phyloP scores from a whole-genome alignment of 1,140 invertebrate genomes.

The Latrodectus geometricus region DNA sequence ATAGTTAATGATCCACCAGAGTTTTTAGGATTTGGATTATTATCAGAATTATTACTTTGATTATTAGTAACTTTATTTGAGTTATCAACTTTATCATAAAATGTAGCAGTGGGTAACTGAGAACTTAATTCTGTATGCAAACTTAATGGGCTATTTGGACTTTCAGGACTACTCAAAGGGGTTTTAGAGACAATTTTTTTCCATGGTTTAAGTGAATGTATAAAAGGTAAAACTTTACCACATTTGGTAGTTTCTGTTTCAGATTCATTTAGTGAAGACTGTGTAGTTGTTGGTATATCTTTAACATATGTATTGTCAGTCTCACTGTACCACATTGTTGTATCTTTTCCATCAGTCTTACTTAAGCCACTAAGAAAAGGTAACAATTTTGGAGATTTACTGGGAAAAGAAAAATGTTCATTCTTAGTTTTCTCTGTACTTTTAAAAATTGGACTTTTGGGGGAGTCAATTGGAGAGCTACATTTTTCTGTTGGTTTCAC shows the following conservation, averaged over 20 bases:
- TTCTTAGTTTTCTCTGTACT: conserved; percentile 5
- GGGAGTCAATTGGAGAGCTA: background rate
- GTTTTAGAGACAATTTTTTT: conserved; percentile 36
- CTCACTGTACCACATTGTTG: conserved; percentile 37
- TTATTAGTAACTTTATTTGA: background rate
- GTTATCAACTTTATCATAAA: conserved; percentile 33
- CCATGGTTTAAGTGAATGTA: conserved; percentile 37
- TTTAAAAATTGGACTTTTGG: conserved; percentile 17
- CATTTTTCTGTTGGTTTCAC: conserved; percentile 37
- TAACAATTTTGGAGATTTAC: conserved; percentile 23
- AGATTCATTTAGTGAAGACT: background rate
- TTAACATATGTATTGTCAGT: background rate
- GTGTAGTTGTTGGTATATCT: background rate
- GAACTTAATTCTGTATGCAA: background rate
- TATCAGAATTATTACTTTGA: background rate
- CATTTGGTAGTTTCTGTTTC: background rate
- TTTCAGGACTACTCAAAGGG: conserved; percentile 32
- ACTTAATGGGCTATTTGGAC: conserved; percentile 15
- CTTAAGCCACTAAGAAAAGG: conserved; percentile 16
- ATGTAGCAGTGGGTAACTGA: conserved; percentile 14
- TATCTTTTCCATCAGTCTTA: conserved; percentile 28
- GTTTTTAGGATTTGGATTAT: background rate
- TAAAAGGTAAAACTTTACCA: conserved; percentile 29
- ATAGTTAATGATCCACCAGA: background rate
- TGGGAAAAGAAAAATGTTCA: background rate